Evolutionary conservation across 2,113 vertebrate genomes (phyloP).

Genomic region (Epinephelus cyanopodus): DNA sequence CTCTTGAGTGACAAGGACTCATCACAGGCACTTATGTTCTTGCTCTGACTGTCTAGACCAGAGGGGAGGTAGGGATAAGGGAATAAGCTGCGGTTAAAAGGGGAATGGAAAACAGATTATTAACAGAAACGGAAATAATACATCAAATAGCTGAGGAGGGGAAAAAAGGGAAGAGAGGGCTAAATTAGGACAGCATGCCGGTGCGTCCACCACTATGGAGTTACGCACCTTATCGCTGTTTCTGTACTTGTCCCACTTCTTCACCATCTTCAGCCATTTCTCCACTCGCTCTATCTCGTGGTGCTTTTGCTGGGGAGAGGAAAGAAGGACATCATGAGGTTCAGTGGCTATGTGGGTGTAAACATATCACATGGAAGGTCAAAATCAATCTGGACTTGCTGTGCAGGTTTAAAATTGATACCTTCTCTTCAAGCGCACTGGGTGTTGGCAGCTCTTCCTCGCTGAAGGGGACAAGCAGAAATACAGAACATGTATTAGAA

Average conservation of each 20-base stretch:
- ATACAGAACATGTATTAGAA: not conserved
- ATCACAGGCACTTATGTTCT: conserved; percentile 18
- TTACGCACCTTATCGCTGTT: conserved; percentile 90
- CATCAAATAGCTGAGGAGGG: conserved; percentile 14
- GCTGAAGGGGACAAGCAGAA: conserved; percentile 75
- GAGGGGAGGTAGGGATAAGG: not conserved
- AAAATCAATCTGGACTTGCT: conserved; percentile 1
- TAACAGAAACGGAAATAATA: conserved; percentile 36
- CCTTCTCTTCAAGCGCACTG: conserved; percentile 91
- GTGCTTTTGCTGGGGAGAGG: conserved; percentile 86
- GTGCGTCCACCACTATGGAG: not conserved
- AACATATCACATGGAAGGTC: not conserved
- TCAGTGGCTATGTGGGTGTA: not conserved
- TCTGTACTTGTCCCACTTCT: conserved; percentile 93
- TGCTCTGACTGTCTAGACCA: conserved; percentile 20
- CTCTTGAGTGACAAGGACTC: conserved; percentile 24
- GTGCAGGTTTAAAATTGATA: conserved; percentile 48
- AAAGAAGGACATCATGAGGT: conserved; percentile 1
- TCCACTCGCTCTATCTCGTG: conserved; percentile 90
- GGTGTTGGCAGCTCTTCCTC: conserved; percentile 90
- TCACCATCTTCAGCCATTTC: conserved; percentile 96
- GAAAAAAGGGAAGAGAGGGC: not conserved
- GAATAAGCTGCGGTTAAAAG: conserved; percentile 33
- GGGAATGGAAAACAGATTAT: conserved; percentile 59
- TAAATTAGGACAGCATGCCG: conserved; percentile 13